phyloP scores from a whole-genome alignment of 2,797 vertebrate genomes.

The Cheirogaleus major region DNA sequence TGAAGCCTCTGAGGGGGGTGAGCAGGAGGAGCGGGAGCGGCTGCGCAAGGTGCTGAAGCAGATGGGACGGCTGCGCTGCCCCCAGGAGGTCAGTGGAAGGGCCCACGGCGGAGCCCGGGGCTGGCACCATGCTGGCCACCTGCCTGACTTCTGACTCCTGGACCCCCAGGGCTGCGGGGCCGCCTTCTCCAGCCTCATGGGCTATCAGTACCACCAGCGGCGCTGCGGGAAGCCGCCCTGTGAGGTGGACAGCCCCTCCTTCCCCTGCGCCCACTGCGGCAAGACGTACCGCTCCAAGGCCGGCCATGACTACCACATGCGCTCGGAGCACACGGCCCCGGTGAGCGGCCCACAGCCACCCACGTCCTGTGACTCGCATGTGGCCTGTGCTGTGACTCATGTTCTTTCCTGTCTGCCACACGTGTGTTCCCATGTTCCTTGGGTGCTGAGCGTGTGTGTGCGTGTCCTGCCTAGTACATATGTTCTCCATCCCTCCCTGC shows the following conservation, averaged over 20 bases:
- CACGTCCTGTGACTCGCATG: neutral
- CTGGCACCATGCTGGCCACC: rapidly evolving
- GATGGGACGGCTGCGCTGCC: constrained; percentile 97
- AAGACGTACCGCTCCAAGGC: constrained; percentile 97
- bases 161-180: constrained; percentile 91
- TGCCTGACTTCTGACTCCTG: neutral
- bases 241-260: constrained; percentile 92
- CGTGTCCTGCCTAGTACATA: neutral
- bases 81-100: constrained; percentile 90
- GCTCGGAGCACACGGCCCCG: constrained; percentile 87
- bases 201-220: constrained; percentile 98
- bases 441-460: neutral
- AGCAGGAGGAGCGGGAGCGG: constrained; percentile 94
- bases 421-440: neutral
- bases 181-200: constrained; percentile 97
- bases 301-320: constrained; percentile 94
- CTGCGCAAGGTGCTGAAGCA: constrained; percentile 96
- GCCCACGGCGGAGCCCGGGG: rapidly evolving
- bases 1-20: constrained; percentile 89
- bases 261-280: constrained; percentile 93
- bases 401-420: neutral
- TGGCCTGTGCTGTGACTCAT: neutral
- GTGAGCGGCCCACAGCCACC: constrained; percentile 69
- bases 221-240: constrained; percentile 93
- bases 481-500: neutral